Percentiles rank a stretch among this genome's conserved stretches.
phyloP scores from a whole-genome alignment of 2,888 invertebrate genomes.

The Torymus texanus region DNA sequence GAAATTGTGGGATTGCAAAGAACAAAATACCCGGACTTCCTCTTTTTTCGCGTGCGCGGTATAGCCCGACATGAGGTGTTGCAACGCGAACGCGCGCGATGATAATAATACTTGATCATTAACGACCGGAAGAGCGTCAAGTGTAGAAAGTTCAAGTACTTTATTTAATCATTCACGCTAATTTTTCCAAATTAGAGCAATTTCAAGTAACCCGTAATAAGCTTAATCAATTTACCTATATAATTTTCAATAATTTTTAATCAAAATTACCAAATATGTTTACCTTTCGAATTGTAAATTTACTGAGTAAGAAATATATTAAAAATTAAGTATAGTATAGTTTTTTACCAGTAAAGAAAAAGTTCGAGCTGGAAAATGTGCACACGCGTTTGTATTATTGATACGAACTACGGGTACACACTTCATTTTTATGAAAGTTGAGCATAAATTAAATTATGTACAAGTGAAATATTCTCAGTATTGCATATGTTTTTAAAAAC shows the following conservation, averaged over 20 bases:
- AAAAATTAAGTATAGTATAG: too few relatives aligned
- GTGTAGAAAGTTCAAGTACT: slow-evolving; percentile 43
- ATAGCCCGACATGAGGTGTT: slow-evolving; percentile 9
- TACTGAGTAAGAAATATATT: background rate
- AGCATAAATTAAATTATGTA: background rate
- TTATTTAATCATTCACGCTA: slow-evolving; percentile 27
- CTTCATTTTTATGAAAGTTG: background rate
- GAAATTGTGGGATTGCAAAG: slow-evolving; percentile 16
- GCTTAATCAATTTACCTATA: slow-evolving; percentile 8
- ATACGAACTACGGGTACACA: background rate
- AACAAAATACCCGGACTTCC: slow-evolving; percentile 33
- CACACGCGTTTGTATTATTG: background rate
- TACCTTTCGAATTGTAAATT: background rate
- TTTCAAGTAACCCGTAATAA: background rate
- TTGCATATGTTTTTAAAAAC: too few relatives aligned
- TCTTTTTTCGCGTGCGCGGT: background rate
- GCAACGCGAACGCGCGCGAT: slow-evolving; percentile 25
- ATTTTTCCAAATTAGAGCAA: slow-evolving; percentile 19
- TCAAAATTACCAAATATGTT: background rate
- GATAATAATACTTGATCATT: slow-evolving; percentile 37
- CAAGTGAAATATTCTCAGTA: too few relatives aligned
- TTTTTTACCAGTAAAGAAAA: too few relatives aligned
- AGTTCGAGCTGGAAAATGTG: too few relatives aligned
- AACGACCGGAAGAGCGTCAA: slow-evolving; percentile 36
- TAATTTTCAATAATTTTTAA: background rate